phyloP scores from a whole-genome alignment of 1,140 invertebrate species.

The Drosophila lini region DNA sequence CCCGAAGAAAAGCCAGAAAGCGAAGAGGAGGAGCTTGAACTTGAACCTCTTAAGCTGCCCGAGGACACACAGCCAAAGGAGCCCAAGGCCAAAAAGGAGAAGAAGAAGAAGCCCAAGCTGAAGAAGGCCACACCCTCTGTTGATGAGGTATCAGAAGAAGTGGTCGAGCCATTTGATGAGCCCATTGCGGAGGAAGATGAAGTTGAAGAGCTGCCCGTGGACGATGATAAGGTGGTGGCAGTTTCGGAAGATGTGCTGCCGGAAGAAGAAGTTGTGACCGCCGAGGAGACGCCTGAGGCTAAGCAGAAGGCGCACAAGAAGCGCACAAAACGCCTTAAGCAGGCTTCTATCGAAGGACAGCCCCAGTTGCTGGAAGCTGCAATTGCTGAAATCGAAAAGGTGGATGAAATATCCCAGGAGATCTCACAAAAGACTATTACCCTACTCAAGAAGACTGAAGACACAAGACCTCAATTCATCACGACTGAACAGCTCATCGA shows the following conservation, averaged over 20 bases:
- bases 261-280: conserved; percentile 67
- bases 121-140: conserved; percentile 77
- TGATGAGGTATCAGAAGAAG: conserved; percentile 77
- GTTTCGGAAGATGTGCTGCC: conserved; percentile 73
- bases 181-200: conserved; percentile 84
- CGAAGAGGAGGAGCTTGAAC: conserved; percentile 65
- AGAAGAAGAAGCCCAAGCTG: conserved; percentile 81
- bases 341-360: conserved; percentile 75
- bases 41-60: conserved; percentile 67
- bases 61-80: conserved; percentile 64
- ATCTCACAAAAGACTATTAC: conserved; percentile 83
- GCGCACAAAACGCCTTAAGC: conserved; percentile 76
- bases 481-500: conserved; percentile 83
- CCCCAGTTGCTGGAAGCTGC: conserved; percentile 72
- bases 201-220: conserved; percentile 74
- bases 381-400: conserved; percentile 75
- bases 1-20: conserved; percentile 66
- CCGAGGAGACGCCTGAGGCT: conserved; percentile 59
- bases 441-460: conserved; percentile 79
- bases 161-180: conserved; percentile 73
- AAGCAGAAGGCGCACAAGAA: conserved; percentile 83
- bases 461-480: conserved; percentile 76
- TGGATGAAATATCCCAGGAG: conserved; percentile 80
- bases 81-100: conserved; percentile 71
- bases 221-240: conserved; percentile 74